These are phyloP conservation scores for Drosophila meridionalis DNA, from an alignment of 2,888 invertebrate genomes.

Conservation along the genomic window DNA sequence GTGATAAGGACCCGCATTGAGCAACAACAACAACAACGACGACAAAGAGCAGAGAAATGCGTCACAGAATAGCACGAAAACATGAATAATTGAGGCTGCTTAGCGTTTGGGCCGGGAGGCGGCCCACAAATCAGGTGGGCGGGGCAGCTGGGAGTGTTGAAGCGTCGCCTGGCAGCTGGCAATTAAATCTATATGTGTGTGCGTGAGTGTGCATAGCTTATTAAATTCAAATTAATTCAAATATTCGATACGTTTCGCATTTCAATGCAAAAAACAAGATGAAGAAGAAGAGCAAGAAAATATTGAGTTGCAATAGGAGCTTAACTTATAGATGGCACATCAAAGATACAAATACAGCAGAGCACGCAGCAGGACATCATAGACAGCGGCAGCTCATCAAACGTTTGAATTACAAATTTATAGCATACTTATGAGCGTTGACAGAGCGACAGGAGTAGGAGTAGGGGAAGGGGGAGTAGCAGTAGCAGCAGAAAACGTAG, in stretches of 20 bases:
- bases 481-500: neutral
- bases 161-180: conserved; percentile 45
- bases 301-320: conserved; percentile 36
- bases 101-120: conserved; percentile 25
- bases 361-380: neutral
- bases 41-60: conserved; percentile 37
- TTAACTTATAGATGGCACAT: conserved; percentile 2
- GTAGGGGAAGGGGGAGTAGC: neutral
- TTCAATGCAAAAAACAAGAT: conserved; percentile 19
- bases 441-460: neutral
- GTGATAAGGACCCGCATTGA: conserved; percentile 58
- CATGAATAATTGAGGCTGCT: conserved; percentile 62
- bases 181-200: conserved; percentile 30
- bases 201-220: conserved; percentile 16
- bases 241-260: conserved; percentile 22
- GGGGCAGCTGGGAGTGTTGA: conserved; percentile 9
- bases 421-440: conserved; percentile 52
- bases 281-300: neutral
- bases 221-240: conserved; percentile 38
- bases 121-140: neutral
- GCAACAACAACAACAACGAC: neutral
- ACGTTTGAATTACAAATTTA: conserved; percentile 28
- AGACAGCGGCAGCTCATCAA: conserved; percentile 12
- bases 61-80: conserved; percentile 49
- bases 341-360: conserved; percentile 12